Conservation (phyloP, 2,113 vertebrate genomes). For the Thunnus thynnus region DNA sequence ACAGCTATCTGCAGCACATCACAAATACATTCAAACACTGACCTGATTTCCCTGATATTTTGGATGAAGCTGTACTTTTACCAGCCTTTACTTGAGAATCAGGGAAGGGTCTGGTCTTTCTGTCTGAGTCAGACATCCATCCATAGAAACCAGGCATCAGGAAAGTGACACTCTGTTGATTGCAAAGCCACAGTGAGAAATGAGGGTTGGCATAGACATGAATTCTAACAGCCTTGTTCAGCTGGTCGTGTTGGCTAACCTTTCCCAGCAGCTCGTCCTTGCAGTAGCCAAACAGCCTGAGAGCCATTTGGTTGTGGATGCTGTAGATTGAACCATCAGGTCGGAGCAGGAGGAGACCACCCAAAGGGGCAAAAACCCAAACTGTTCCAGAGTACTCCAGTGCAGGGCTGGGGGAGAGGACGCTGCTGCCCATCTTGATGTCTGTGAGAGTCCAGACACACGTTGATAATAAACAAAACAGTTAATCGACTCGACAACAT, state of each 20-base stretch:
- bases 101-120: conserved; percentile 55
- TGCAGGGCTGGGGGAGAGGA: conserved; percentile 35
- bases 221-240: background rate
- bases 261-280: conserved; percentile 86
- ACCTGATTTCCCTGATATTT: conserved; percentile 64
- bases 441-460: conserved; percentile 49
- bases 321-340: conserved; percentile 89
- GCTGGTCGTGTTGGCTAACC: no score
- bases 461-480: background rate
- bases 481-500: no score
- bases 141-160: conserved; percentile 94
- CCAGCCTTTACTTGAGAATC: conserved; percentile 16
- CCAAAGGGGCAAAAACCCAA: conserved; percentile 89
- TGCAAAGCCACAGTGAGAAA: conserved; percentile 46
- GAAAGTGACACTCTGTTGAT: conserved; percentile 89
- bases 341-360: conserved; percentile 88
- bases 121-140: conserved; percentile 78
- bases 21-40: background rate
- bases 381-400: conserved; percentile 86
- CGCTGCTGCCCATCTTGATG: conserved; percentile 31
- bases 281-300: conserved; percentile 90
- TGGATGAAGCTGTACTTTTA: conserved; percentile 47
- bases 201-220: background rate
- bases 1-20: background rate
- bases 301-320: conserved; percentile 88